Evolutionary conservation across 1,140 invertebrate species (phyloP).

Genomic region (Andricus grossulariae): DNA sequence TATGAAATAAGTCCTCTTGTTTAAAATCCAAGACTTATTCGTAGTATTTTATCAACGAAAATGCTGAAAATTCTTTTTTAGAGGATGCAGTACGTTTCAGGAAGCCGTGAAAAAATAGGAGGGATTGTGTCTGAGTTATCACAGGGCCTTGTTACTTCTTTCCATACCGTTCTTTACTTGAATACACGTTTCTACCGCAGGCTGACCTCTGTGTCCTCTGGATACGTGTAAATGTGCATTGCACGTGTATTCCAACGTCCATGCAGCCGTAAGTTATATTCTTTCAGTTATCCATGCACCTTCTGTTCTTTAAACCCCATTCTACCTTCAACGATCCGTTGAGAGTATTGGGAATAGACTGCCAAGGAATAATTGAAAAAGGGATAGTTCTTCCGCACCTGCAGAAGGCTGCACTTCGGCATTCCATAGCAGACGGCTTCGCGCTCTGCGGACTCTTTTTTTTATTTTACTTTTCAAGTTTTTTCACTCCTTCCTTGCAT

Average conservation of each 20-base stretch:
- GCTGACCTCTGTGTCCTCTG: slow-evolving; percentile 36
- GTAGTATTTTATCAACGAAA: slow-evolving; percentile 6
- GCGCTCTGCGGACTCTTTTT: slow-evolving; percentile 33
- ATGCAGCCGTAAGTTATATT: slow-evolving; percentile 52
- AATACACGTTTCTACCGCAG: slow-evolving; percentile 12
- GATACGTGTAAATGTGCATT: slow-evolving; percentile 31
- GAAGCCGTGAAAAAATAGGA: slow-evolving; percentile 42
- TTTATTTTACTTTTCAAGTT: neutral
- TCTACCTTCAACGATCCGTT: slow-evolving; percentile 18
- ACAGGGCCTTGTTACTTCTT: slow-evolving; percentile 55
- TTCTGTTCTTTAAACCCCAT: neutral
- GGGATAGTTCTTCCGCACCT: slow-evolving; percentile 46
- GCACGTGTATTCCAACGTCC: slow-evolving; percentile 34
- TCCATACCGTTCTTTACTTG: slow-evolving; percentile 31
- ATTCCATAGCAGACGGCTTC: neutral
- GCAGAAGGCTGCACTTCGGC: slow-evolving; percentile 34
- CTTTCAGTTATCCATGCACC: slow-evolving; percentile 7
- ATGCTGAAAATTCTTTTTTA: slow-evolving; percentile 19
- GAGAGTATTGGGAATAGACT: slow-evolving; percentile 46
- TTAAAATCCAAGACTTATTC: neutral
- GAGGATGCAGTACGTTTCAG: slow-evolving; percentile 35
- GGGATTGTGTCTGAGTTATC: slow-evolving; percentile 56
- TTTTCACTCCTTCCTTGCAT: neutral
- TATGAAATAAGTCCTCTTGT: no score
- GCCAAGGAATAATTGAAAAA: slow-evolving; percentile 34